Conservation (phyloP, 2,797 vertebrate species). For the Oryzias dopingdopingensis region DNA sequence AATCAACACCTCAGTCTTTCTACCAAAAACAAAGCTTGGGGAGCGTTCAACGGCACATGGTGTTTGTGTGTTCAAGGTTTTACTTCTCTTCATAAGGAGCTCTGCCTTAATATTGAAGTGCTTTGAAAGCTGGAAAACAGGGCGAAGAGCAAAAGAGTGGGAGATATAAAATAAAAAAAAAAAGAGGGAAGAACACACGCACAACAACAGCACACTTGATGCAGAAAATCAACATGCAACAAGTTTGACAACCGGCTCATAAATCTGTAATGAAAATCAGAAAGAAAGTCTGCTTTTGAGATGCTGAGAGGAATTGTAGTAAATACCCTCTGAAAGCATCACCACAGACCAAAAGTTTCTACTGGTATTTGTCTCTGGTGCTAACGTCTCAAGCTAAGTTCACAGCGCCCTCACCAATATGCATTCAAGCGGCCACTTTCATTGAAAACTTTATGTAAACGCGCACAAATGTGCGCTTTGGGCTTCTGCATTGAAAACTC, state of each 20-base stretch:
- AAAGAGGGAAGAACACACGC: background rate
- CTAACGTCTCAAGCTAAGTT: no score
- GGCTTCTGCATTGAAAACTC: no score
- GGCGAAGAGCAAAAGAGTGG: background rate
- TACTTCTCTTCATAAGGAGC: constrained; percentile 45
- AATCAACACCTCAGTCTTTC: constrained; percentile 53
- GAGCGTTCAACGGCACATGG: constrained; percentile 15
- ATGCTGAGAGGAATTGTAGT: constrained; percentile 9
- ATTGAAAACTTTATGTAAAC: no score
- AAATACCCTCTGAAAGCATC: no score
- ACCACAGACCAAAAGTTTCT: no score
- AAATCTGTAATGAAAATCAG: constrained; percentile 14
- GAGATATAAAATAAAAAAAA: constrained; percentile 10
- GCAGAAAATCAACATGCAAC: constrained; percentile 9
- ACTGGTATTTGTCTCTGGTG: no score
- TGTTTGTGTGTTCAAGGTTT: constrained; percentile 41
- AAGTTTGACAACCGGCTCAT: constrained; percentile 6
- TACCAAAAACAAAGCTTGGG: constrained; percentile 51
- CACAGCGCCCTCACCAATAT: no score
- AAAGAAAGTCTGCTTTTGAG: constrained; percentile 15
- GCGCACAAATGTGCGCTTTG: no score
- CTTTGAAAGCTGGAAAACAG: constrained; percentile 31
- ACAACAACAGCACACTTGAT: constrained; percentile 18
- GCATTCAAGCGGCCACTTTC: no score
- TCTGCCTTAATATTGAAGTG: constrained; percentile 37